These are phyloP conservation scores for Piprites chloris DNA, from an alignment of 2,113 vertebrate genomes.

Conservation along the genomic window DNA sequence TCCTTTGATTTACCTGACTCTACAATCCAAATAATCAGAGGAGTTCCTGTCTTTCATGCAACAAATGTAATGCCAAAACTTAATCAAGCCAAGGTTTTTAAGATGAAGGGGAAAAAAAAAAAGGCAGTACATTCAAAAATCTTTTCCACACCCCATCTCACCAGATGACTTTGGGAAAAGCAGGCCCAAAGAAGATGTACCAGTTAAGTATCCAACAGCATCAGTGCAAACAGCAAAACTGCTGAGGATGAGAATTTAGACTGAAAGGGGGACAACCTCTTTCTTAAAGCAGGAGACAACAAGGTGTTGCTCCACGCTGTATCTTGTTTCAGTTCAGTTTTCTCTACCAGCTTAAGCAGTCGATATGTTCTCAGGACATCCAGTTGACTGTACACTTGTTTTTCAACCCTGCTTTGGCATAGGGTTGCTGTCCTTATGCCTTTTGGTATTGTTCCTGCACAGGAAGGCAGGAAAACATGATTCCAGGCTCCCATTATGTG, in stretches of 20 bases:
- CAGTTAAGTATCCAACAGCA: neutral
- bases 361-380: neutral
- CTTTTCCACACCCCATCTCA: neutral
- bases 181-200: neutral
- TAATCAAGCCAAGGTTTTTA: slow-evolving; percentile 61
- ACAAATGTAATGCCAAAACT: slow-evolving; percentile 57
- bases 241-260: neutral
- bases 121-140: neutral
- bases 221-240: neutral
- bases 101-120: neutral
- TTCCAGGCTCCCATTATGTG: slow-evolving; percentile 39
- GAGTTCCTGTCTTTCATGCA: slow-evolving; percentile 60
- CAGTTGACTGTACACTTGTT: slow-evolving; percentile 13
- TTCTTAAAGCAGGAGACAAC: neutral
- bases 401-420: slow-evolving; percentile 40
- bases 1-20: slow-evolving; percentile 67
- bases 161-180: neutral
- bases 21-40: slow-evolving; percentile 53
- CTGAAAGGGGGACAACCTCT: neutral
- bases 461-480: slow-evolving; percentile 58
- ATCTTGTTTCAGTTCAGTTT: neutral
- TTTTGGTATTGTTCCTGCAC: slow-evolving; percentile 52
- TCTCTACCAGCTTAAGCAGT: neutral
- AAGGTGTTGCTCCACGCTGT: neutral
- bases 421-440: slow-evolving; percentile 17